phyloP scores from a whole-genome alignment of 2,113 vertebrate species.

The Leptobrachium leishanense region DNA sequence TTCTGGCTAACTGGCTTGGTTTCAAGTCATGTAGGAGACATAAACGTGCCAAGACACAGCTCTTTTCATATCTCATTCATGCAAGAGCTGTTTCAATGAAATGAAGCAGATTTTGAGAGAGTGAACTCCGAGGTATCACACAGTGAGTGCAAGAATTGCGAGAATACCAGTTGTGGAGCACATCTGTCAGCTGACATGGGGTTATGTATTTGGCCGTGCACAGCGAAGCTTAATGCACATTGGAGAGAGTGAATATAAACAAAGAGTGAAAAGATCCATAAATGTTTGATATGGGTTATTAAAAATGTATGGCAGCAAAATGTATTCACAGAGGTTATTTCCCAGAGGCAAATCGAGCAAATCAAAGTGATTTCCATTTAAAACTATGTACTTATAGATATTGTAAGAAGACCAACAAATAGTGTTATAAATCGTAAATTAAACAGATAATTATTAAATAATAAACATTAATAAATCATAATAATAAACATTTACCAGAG shows the following conservation, averaged over 20 bases:
- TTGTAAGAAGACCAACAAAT: too few species aligned
- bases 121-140: conserved; percentile 22
- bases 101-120: conserved; percentile 34
- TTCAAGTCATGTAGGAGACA: conserved; percentile 18
- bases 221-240: conserved; percentile 26
- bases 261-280: conserved; percentile 31
- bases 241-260: conserved; percentile 32
- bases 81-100: conserved; percentile 12
- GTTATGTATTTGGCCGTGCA: conserved; percentile 16
- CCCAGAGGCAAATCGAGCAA: conserved; percentile 14
- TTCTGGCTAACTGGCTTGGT: conserved; percentile 2
- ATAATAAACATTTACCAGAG: too few species aligned
- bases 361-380: conserved; percentile 25
- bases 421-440: too few species aligned
- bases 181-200: conserved; percentile 26
- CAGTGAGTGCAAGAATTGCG: conserved; percentile 6
- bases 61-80: background rate
- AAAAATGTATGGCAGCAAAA: conserved; percentile 42
- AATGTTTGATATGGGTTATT: conserved; percentile 31
- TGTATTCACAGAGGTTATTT: conserved; percentile 44
- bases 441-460: too few species aligned
- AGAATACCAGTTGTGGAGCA: conserved; percentile 35
- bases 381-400: too few species aligned
- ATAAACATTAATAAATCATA: too few species aligned
- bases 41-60: conserved; percentile 14